These are phyloP conservation scores for Stegodyphus mimosarum DNA, from an alignment of 1,140 invertebrate species.

Conservation along the genomic window DNA sequence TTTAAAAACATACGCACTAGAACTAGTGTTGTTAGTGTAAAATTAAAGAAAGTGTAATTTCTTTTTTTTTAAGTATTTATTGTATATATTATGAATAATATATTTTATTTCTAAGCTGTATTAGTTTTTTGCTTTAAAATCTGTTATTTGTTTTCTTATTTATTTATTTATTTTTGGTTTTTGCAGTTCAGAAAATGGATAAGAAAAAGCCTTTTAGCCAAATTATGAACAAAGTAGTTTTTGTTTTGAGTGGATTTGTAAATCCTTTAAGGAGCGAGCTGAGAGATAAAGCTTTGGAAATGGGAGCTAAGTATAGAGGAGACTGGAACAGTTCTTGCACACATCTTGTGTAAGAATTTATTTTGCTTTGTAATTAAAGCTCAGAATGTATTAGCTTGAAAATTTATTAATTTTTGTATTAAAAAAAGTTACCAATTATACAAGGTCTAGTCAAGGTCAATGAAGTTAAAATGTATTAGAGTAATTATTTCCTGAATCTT, in stretches of 20 bases:
- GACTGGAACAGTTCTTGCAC: slow-evolving; percentile 82
- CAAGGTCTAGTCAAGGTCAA: too few relatives aligned
- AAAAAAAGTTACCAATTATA: too few relatives aligned
- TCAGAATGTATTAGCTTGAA: too few relatives aligned
- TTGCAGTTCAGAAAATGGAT: slow-evolving; percentile 30
- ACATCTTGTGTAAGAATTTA: slow-evolving; percentile 80
- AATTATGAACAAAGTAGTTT: slow-evolving; percentile 76
- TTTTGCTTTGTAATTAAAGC: neutral
- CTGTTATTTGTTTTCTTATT: neutral
- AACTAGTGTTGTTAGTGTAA: neutral
- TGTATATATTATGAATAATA: neutral
- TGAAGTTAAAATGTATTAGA: too few relatives aligned
- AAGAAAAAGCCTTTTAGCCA: slow-evolving; percentile 71
- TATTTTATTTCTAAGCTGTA: neutral
- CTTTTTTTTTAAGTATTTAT: neutral
- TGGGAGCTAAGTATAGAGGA: slow-evolving; percentile 83
- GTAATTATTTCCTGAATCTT: too few relatives aligned
- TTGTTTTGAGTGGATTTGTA: slow-evolving; percentile 87
- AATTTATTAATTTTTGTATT: neutral
- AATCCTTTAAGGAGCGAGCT: slow-evolving; percentile 81
- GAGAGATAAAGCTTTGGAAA: slow-evolving; percentile 76
- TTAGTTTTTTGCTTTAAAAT: neutral
- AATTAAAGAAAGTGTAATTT: neutral
- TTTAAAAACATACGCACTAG: too few relatives aligned
- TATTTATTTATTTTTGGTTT: neutral